Conservation (phyloP, 1,140 invertebrate species). For the Drosophila repletoides region DNA sequence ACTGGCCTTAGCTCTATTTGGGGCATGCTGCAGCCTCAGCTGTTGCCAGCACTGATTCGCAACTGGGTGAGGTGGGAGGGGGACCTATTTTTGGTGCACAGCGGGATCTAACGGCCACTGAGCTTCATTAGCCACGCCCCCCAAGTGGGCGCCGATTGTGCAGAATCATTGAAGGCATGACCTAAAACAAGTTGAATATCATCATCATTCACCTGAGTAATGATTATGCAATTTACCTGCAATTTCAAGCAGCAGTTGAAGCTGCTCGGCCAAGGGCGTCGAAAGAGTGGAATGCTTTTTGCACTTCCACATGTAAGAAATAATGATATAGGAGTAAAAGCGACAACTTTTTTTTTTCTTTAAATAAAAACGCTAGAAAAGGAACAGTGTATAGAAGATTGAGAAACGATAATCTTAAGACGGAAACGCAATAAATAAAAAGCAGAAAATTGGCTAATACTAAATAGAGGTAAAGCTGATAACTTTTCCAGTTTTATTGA, state of each 20-base stretch:
- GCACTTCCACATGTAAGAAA: too few species aligned
- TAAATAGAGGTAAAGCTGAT: too few species aligned
- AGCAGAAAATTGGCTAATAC: too few species aligned
- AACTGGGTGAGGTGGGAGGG: too few species aligned
- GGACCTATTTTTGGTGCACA: slow-evolving; percentile 1
- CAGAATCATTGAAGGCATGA: slow-evolving; percentile 28
- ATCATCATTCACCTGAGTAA: slow-evolving; percentile 21
- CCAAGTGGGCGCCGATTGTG: slow-evolving; percentile 23
- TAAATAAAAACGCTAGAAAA: too few species aligned
- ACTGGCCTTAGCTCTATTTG: slow-evolving; percentile 87
- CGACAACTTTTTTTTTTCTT: too few species aligned
- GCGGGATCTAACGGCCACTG: slow-evolving; percentile 11
- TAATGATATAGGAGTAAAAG: too few species aligned
- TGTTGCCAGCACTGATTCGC: neutral
- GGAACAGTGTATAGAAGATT: too few species aligned
- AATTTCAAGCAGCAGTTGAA: slow-evolving; percentile 1
- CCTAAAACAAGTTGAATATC: slow-evolving; percentile 19
- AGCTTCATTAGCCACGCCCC: slow-evolving; percentile 9
- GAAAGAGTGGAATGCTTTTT: neutral
- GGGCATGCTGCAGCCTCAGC: slow-evolving; percentile 68
- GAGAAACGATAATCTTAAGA: too few species aligned
- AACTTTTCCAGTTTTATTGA: too few species aligned
- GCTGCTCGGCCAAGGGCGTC: slow-evolving; percentile 6
- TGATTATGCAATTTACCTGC: slow-evolving; percentile 84
- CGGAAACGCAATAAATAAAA: too few species aligned